A percentile compares a stretch with the other conserved stretches of the same genome.
Evolutionary conservation across 2,888 invertebrate species (phyloP).

Genomic region (Pristionchus mayeri): DNA sequence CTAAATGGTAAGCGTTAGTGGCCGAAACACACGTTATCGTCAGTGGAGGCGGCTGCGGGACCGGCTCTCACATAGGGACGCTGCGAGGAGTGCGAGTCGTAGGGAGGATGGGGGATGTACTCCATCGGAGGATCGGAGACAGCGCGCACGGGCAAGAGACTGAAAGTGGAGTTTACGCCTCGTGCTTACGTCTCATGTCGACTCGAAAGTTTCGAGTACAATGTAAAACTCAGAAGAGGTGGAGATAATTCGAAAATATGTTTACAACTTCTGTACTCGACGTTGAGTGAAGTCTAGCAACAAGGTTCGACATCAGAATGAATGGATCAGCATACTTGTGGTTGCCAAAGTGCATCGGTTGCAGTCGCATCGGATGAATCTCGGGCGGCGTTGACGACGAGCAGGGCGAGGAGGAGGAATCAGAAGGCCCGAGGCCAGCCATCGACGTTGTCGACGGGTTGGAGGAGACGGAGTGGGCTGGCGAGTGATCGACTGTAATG

Average conservation of each 20-base stretch:
- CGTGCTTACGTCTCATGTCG: too few relatives aligned
- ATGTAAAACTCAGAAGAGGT: too few relatives aligned
- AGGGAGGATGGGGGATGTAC: not conserved
- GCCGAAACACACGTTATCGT: conserved; percentile 30
- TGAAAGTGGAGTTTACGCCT: not conserved
- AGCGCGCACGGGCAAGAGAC: not conserved
- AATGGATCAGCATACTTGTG: too few relatives aligned
- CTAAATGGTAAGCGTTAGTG: conserved; percentile 15
- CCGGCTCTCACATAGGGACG: conserved; percentile 31
- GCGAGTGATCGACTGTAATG: not conserved
- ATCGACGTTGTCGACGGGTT: not conserved
- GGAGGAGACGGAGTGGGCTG: conserved; percentile 10
- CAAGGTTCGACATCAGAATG: too few relatives aligned
- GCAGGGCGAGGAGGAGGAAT: not conserved
- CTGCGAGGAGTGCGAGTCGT: not conserved
- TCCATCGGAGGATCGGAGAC: not conserved
- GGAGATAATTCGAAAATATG: too few relatives aligned
- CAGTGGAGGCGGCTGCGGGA: not conserved
- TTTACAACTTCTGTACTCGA: too few relatives aligned
- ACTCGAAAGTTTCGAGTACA: too few relatives aligned
- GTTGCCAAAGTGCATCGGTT: not conserved
- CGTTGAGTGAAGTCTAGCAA: too few relatives aligned
- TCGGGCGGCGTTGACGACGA: conserved; percentile 23
- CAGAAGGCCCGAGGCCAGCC: conserved; percentile 5
- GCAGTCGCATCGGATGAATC: not conserved